phyloP scores from a whole-genome alignment of 2,888 invertebrate genomes.

The Glomeris marginata region DNA sequence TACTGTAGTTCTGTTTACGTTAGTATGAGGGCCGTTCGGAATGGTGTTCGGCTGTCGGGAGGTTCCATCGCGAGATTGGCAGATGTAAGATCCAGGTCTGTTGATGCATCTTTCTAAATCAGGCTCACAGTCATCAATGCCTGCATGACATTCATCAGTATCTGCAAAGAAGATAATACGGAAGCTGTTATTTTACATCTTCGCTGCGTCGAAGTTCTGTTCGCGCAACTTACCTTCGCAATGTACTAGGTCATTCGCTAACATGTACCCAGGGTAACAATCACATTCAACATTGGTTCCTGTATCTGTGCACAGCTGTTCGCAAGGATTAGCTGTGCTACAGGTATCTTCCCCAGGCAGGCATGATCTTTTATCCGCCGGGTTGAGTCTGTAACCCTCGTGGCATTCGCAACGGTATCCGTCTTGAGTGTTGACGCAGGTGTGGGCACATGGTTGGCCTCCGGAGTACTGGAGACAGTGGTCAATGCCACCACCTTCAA shows the following conservation, averaged over 20 bases:
- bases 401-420: conserved; percentile 56
- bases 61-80: conserved; percentile 22
- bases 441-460: conserved; percentile 54
- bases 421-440: conserved; percentile 55
- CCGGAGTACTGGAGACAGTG: conserved; percentile 39
- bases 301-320: conserved; percentile 56
- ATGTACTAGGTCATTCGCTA: conserved; percentile 47
- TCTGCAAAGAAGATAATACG: conserved; percentile 24
- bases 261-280: conserved; percentile 51
- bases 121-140: conserved; percentile 33
- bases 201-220: neutral
- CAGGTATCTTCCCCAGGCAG: conserved; percentile 28
- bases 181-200: neutral
- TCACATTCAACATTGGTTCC: conserved; percentile 51
- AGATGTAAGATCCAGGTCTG: conserved; percentile 34
- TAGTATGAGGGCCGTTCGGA: neutral
- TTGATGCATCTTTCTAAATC: conserved; percentile 30
- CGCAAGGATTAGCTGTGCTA: conserved; percentile 44
- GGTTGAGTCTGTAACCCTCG: conserved; percentile 48
- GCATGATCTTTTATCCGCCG: conserved; percentile 51
- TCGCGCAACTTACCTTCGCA: conserved; percentile 51
- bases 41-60: neutral
- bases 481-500: conserved; percentile 20
- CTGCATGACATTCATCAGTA: conserved; percentile 33
- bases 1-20: neutral